Evolutionary conservation across 2,113 vertebrate species (phyloP), one percentile per base, ranked within the genome.

Genomic region (Otocyon megalotis): DNA sequence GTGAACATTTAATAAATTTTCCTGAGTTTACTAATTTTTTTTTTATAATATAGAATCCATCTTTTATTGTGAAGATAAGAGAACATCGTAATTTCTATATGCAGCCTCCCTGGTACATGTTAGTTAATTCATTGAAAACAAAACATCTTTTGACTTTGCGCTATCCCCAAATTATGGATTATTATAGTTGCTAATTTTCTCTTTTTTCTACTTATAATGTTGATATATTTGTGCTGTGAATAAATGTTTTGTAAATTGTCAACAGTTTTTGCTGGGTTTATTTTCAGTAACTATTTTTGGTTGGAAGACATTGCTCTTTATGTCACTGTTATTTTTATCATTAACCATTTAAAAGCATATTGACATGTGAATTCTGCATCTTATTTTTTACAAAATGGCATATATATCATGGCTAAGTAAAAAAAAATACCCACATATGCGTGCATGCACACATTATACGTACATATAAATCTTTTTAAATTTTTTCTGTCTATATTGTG

Each of bases 181-280:
- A 35, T 89, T 85, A 54, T 50, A 84, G 43, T 80, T 90, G 32
- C 13, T 93, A 50, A 11, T 88, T 92, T 88, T 95, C 24, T 76
- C 22, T 88, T 87, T 87, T 79, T 35, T 88, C 90, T 84, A 62
- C 60, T 84, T 91, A 84, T 72, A 54, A 80, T 76, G 13, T 84
- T 76, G 35, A 65, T 90, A 50, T 92, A 37, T 92, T 90, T 94
- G 32, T 97, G 67, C 48, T 83, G 0, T 79, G 35, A 85, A 77
- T 93, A 94, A 90, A 53, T 87, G 32, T 86, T 94, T 92, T 89
- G 30, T 97, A 93, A 92, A 58, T 90, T 76, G 17, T 90, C 35
- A 94, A 15, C 11, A 76, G 35, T 86, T 95, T 95, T 92, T 89
- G 24, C 43, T 89, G 7, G 11, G 60, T 72, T 88, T 65, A 37